Conservation (phyloP, 2,797 vertebrate species). For the Eleutherodactylus coqui region DNA sequence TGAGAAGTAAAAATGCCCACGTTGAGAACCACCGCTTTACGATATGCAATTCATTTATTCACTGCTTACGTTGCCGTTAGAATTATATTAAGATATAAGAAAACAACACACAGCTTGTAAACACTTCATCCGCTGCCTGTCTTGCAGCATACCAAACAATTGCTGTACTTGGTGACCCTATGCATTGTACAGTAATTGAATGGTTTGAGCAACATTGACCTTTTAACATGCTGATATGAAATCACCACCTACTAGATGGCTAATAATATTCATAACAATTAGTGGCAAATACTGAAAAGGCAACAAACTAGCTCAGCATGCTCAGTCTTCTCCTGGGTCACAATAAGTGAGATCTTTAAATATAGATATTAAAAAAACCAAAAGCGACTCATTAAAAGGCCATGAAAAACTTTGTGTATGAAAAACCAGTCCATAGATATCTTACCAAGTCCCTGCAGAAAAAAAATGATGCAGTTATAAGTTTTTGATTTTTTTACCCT, state of each 20-base stretch:
- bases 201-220: neutral
- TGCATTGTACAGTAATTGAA: neutral
- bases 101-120: neutral
- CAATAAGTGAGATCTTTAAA: constrained; percentile 7
- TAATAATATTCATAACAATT: constrained; percentile 17
- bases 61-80: no score
- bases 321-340: neutral
- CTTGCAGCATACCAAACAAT: neutral
- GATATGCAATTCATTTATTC: no score
- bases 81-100: neutral
- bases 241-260: neutral
- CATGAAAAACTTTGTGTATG: no score
- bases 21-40: no score
- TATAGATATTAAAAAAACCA: neutral
- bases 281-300: neutral
- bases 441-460: no score
- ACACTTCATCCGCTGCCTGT: neutral
- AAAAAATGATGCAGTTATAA: no score
- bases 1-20: no score
- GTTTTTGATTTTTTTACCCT: no score
- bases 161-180: neutral
- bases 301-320: neutral
- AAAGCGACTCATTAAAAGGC: neutral
- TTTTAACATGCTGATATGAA: neutral
- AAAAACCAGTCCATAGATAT: no score